Conservation (phyloP, 2,113 vertebrate species). For the Ovis aries region DNA sequence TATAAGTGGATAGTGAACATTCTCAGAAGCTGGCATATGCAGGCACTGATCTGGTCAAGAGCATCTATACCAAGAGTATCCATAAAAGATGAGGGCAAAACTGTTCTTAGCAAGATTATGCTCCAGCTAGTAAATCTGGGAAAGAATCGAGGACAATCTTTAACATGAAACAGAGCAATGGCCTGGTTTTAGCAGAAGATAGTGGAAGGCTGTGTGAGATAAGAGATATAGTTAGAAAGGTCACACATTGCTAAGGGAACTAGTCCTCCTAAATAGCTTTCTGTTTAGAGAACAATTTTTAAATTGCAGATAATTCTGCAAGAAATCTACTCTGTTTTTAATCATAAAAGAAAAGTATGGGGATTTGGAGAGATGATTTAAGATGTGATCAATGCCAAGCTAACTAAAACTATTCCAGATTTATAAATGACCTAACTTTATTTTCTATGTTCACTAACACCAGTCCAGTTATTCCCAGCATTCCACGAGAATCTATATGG, state of each 20-base stretch:
- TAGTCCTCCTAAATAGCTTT: not conserved
- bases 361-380: not conserved
- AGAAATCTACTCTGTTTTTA: slow-evolving; percentile 17
- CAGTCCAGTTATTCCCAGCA: not conserved
- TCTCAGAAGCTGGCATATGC: not conserved
- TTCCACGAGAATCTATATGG: not conserved
- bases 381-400: not conserved
- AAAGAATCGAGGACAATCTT: not conserved
- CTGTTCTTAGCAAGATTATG: not conserved
- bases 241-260: not conserved
- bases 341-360: not conserved
- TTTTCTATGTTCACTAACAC: not conserved
- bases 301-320: not conserved
- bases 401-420: slow-evolving; percentile 10
- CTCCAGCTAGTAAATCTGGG: not conserved
- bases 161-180: not conserved
- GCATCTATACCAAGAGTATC: not conserved
- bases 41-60: not conserved
- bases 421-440: not conserved
- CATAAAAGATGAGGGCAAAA: not conserved
- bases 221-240: not conserved
- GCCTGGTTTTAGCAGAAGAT: not conserved
- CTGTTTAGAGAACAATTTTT: not conserved
- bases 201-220: not conserved
- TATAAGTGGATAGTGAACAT: not conserved